phyloP scores from a whole-genome alignment of 2,888 invertebrate genomes.

The Tinea semifulvella region DNA sequence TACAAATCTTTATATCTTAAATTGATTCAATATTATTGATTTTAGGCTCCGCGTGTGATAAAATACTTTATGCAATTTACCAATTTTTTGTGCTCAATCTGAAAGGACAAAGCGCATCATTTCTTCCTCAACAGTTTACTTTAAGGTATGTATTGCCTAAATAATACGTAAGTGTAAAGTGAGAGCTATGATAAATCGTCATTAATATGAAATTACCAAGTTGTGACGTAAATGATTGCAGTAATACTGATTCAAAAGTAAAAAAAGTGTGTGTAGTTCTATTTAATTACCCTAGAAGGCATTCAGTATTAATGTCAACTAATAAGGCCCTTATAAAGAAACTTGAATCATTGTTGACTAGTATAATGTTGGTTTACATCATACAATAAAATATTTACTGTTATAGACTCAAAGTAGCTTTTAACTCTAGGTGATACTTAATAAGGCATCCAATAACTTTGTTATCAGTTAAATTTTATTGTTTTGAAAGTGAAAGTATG shows the following conservation, averaged over 20 bases:
- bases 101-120: conserved; percentile 39
- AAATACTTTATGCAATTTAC: conserved; percentile 54
- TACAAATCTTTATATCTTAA: background rate
- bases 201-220: conserved; percentile 8
- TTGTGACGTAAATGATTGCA: conserved; percentile 9
- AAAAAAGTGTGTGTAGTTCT: no score
- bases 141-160: conserved; percentile 41
- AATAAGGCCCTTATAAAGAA: background rate
- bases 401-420: no score
- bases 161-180: background rate
- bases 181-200: conserved; percentile 3
- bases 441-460: no score
- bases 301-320: background rate
- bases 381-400: no score
- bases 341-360: no score
- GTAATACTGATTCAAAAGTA: no score
- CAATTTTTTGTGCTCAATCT: conserved; percentile 45
- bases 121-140: conserved; percentile 51
- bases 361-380: no score
- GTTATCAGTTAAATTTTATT: no score
- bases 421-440: no score
- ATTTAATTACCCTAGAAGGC: background rate
- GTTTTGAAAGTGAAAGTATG: no score
- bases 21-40: conserved; percentile 51
- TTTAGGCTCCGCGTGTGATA: conserved; percentile 44